Conservation (phyloP, 2,797 vertebrate genomes). For the Pantherophis vulpinus region DNA sequence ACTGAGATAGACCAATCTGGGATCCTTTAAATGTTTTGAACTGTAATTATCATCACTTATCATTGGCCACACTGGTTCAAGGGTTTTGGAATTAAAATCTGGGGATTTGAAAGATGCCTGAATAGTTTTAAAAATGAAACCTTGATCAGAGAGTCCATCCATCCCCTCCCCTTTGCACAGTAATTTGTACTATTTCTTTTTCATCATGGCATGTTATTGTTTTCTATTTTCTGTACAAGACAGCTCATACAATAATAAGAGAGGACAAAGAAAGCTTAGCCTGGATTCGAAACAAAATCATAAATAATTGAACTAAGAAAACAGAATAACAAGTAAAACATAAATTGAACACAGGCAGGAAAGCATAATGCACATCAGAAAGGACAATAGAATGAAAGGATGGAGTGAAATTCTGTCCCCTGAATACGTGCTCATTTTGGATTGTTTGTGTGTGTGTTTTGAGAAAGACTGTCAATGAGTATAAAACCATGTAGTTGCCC, state of each 20-base stretch:
- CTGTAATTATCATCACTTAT: neutral
- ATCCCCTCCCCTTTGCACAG: neutral
- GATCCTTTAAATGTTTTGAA: neutral
- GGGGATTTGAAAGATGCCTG: neutral
- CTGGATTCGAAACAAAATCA: neutral
- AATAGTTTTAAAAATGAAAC: neutral
- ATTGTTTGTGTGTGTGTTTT: neutral
- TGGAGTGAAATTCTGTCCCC: neutral
- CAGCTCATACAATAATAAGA: neutral
- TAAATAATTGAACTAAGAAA: neutral
- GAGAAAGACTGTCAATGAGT: neutral
- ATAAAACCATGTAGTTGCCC: neutral
- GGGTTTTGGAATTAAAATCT: neutral
- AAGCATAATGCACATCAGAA: neutral
- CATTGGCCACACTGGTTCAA: neutral
- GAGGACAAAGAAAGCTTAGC: neutral
- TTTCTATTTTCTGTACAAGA: neutral
- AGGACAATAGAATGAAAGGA: neutral
- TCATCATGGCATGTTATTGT: neutral
- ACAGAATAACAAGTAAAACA: neutral
- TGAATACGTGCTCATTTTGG: neutral
- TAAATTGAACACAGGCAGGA: neutral
- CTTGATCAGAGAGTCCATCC: neutral
- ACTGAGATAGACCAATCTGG: neutral
- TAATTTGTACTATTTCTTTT: neutral